A percentile compares a stretch with the other conserved stretches of the same genome.
Evolutionary conservation across 2,888 invertebrate species (phyloP).

Genomic region (Limnephilus rhombicus): DNA sequence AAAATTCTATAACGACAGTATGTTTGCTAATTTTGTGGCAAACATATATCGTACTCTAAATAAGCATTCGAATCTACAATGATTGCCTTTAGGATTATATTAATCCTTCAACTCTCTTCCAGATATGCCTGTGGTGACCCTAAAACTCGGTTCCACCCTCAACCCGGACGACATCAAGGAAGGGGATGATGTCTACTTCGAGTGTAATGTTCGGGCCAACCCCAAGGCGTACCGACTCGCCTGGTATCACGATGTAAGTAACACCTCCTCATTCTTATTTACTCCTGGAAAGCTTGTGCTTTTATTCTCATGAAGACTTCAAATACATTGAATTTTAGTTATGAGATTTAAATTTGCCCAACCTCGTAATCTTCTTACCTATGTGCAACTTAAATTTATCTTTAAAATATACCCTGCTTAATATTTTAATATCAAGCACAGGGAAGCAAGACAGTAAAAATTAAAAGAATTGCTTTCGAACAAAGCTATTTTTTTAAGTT

Average conservation of each 20-base stretch:
- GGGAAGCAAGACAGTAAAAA: too few relatives aligned
- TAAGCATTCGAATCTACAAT: neutral
- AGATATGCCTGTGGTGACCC: slow-evolving; percentile 89
- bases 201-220: slow-evolving; percentile 90
- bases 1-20: too few relatives aligned
- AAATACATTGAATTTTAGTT: neutral
- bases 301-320: neutral
- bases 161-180: slow-evolving; percentile 94
- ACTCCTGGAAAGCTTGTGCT: neutral
- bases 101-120: slow-evolving; percentile 69
- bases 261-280: neutral
- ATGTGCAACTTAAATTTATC: too few relatives aligned
- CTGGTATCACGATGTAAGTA: slow-evolving; percentile 94
- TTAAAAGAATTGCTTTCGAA: too few relatives aligned
- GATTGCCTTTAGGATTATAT: neutral
- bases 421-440: too few relatives aligned
- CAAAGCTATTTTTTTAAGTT: too few relatives aligned
- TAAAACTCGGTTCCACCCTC: slow-evolving; percentile 90
- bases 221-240: slow-evolving; percentile 91
- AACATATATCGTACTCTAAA: neutral
- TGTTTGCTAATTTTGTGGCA: too few relatives aligned
- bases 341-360: neutral
- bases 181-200: slow-evolving; percentile 94
- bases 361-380: too few relatives aligned
- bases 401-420: too few relatives aligned